Evolutionary conservation across 2,113 vertebrate species (phyloP).

Genomic region (Ctenomys sociabilis): DNA sequence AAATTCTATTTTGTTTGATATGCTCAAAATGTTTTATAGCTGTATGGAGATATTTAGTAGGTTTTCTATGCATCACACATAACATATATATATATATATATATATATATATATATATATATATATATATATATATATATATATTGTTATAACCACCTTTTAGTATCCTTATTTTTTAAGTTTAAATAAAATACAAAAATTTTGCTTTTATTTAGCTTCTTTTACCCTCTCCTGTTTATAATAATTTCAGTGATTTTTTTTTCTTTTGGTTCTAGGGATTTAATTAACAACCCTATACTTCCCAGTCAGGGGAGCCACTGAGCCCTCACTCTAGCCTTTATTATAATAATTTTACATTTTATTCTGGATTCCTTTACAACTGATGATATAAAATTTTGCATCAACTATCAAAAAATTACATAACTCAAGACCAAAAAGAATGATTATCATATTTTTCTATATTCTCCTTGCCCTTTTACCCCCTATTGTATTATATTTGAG

Average conservation of each 20-base stretch:
- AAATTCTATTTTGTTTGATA: background rate
- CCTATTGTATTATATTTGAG: too few species aligned
- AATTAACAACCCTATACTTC: too few species aligned
- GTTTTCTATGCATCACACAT: background rate
- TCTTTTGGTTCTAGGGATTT: too few species aligned
- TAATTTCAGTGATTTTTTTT: background rate
- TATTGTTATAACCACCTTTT: background rate
- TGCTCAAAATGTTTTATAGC: background rate
- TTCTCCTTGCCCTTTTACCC: background rate
- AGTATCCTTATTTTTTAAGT: background rate
- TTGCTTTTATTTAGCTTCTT: background rate
- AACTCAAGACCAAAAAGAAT: background rate
- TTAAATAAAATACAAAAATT: background rate
- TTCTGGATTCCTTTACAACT: background rate
- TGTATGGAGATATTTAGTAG: background rate
- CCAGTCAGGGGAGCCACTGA: too few species aligned
- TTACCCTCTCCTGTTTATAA: background rate
- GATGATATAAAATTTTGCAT: background rate
- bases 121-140: background rate
- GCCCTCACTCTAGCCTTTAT: background rate
- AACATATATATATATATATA: background rate
- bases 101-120: background rate
- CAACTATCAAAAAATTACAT: background rate
- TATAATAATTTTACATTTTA: background rate
- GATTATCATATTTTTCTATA: background rate